Evolutionary conservation across 2,797 vertebrate species (phyloP), one percentile per base, ranked within the genome.

Genomic region (Peromyscus nudipes): DNA sequence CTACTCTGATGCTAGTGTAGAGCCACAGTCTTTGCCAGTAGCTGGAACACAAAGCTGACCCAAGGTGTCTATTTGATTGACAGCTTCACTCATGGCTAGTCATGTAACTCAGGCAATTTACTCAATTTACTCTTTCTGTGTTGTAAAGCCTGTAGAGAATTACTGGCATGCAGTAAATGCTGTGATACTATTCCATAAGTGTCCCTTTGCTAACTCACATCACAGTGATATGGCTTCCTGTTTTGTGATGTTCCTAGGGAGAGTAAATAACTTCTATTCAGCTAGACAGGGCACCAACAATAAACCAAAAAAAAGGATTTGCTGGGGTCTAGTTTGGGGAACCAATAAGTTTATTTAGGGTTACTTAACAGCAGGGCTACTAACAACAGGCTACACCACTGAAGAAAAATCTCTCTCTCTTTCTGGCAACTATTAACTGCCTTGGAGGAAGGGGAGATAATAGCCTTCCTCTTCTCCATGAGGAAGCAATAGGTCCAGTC

Each of bases 131-230:
- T 25, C 16, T 92, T 19, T 64, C 84, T 95, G 52, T 77, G 17
- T 9, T 85, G 7, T 46, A 92, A 93, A 86, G 7, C 75, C 64
- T 37, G 64, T 64, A 73, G 37, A 92, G 89, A 76, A 94, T 69
- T 84, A 43, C 87, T 93, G 31, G 23, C 16, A 57, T 40, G 8
- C 27, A 49, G 27, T 46, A 88, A 91, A 93, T 1, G 40, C 23
- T 85, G 10, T 25, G 14, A 19, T 31, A 75, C 71, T 40, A 71
- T 55, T 89, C 29, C 2, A 6, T 69, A 81, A 62, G 57, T 64
- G 23, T 82, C 80, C 25, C 89, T 82, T 87, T 52, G 23, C 29
- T 89, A 89, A 82, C 40, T 75, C 79, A 29, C 29, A 21, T 25
- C 62, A 60, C 6, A 43, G 37, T 34, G 4, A 76, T 77, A 37